Percentiles rank a stretch among this genome's conserved stretches.
Conservation (phyloP, 2,113 vertebrate species). For the Neodon shergylaensis region DNA sequence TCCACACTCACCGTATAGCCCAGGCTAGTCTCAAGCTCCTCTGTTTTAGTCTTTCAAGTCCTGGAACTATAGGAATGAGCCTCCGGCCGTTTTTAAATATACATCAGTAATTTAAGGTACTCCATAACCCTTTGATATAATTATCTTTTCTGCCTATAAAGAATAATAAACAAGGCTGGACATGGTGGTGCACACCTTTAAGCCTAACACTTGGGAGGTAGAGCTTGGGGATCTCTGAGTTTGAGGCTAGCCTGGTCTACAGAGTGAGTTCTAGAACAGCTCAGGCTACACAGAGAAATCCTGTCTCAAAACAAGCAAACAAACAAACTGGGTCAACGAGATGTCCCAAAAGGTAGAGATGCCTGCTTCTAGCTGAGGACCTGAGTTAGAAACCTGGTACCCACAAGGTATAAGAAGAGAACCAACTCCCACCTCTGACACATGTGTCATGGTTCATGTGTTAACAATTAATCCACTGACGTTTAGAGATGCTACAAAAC, state of each 20-base stretch:
- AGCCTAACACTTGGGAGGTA: background rate
- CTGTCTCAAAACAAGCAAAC: background rate
- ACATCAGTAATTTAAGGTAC: background rate
- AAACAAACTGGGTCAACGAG: background rate
- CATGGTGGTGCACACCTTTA: background rate
- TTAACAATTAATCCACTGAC: background rate
- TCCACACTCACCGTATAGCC: background rate
- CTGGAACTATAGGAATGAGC: background rate
- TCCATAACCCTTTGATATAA: background rate
- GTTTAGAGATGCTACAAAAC: conserved; percentile 52
- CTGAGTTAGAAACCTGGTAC: background rate
- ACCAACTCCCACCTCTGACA: background rate
- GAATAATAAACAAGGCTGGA: conserved; percentile 1
- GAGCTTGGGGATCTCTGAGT: background rate
- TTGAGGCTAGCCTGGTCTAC: background rate
- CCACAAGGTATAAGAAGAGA: background rate
- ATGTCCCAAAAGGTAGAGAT: background rate
- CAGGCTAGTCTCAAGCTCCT: background rate
- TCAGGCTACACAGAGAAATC: background rate
- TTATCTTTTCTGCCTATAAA: conserved; percentile 33
- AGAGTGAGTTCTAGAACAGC: background rate
- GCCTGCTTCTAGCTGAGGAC: background rate
- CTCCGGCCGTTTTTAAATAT: background rate
- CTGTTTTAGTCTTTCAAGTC: background rate
- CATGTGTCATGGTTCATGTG: background rate